Percentiles rank a stretch among this genome's conserved stretches.
phyloP scores from a whole-genome alignment of 2,888 invertebrate genomes.

The Pachydiplax longipennis region DNA sequence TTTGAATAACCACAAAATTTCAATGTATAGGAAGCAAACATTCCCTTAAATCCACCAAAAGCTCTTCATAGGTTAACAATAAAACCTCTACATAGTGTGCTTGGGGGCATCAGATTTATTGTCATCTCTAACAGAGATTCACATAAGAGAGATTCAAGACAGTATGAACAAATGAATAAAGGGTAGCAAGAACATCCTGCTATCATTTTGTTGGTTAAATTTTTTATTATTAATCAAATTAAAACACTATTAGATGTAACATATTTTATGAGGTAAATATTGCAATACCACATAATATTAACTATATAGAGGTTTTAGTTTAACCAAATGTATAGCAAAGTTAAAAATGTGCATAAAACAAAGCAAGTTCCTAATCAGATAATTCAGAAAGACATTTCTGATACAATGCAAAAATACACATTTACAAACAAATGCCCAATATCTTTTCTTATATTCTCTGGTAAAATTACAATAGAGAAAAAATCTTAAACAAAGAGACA shows the following conservation, averaged over 20 bases:
- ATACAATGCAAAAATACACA: neutral
- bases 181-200: too few species aligned
- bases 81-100: neutral
- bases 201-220: too few species aligned
- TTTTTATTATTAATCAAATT: too few species aligned
- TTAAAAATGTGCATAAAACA: neutral
- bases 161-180: too few species aligned
- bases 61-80: neutral
- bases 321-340: neutral
- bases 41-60: neutral
- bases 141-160: too few species aligned
- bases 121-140: too few species aligned
- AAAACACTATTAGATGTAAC: too few species aligned
- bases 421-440: slow-evolving; percentile 1
- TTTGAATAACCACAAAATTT: neutral
- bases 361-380: neutral
- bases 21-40: neutral
- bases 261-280: too few species aligned
- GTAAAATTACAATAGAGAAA: neutral
- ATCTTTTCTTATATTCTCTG: neutral
- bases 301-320: too few species aligned
- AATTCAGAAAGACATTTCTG: neutral
- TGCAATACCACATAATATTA: too few species aligned
- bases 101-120: too few species aligned
- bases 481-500: neutral